Evolutionary conservation across 35 echinoderm and acorn worm species (phyloP).

Genomic region (Ophioderma brevispina): DNA sequence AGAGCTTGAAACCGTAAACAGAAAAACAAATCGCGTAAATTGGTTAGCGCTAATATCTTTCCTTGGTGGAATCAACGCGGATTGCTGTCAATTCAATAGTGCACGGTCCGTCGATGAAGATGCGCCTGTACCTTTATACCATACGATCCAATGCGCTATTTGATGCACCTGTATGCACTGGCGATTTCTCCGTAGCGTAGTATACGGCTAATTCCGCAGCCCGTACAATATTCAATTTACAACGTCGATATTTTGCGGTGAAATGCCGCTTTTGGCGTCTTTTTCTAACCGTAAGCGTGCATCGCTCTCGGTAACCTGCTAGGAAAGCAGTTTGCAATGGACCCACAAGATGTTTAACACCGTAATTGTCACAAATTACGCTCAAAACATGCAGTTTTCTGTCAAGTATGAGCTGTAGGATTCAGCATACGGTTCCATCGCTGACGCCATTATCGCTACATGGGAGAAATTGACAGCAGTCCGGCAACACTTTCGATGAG

Average conservation of each 20-base stretch:
- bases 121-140: too few relatives aligned
- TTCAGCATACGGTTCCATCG: background rate
- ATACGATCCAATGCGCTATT: too few relatives aligned
- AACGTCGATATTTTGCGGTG: background rate
- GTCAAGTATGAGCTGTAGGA: background rate
- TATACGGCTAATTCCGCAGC: background rate
- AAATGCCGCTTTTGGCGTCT: background rate
- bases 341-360: background rate
- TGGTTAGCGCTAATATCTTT: too few relatives aligned
- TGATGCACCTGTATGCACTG: background rate
- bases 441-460: background rate
- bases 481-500: slow-evolving; percentile 7
- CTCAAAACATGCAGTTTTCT: background rate
- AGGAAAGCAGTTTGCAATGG: background rate
- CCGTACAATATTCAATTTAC: background rate
- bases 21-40: too few relatives aligned
- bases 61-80: too few relatives aligned
- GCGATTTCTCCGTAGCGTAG: background rate
- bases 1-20: too few relatives aligned
- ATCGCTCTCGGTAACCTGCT: background rate
- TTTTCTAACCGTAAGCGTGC: slow-evolving; percentile 1
- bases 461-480: background rate
- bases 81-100: too few relatives aligned
- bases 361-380: background rate
- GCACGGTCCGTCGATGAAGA: too few relatives aligned